A percentile compares a stretch with the other conserved stretches of the same genome.
These are phyloP conservation scores for Nasonia longicornis DNA, from an alignment of 1,140 invertebrate genomes.

Conservation along the genomic window DNA sequence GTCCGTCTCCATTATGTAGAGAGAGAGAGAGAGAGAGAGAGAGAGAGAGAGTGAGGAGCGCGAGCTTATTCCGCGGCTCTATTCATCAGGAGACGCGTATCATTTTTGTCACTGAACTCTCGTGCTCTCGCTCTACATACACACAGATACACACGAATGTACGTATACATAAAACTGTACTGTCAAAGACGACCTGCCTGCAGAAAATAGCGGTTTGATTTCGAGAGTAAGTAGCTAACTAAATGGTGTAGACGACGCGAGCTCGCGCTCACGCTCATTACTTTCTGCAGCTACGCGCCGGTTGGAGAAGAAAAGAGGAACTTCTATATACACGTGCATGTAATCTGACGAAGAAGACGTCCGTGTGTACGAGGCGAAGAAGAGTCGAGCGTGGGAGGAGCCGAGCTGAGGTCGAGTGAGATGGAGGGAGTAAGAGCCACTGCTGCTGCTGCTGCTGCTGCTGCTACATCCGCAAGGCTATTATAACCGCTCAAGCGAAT, in stretches of 20 bases:
- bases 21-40: background rate
- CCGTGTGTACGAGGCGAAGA: constrained; percentile 51
- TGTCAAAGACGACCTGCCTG: constrained; percentile 13
- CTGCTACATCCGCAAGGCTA: constrained; percentile 69
- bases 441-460: background rate
- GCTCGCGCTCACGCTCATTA: constrained; percentile 43
- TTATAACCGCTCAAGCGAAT: constrained; percentile 71
- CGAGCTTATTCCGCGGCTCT: constrained; percentile 4
- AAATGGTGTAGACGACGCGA: constrained; percentile 34
- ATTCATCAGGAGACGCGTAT: constrained; percentile 22
- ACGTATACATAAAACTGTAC: background rate
- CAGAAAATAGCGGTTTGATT: constrained; percentile 21
- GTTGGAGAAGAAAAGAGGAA: constrained; percentile 52
- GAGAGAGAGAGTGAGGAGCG: background rate
- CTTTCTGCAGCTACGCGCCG: constrained; percentile 46
- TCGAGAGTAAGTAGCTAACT: constrained; percentile 45
- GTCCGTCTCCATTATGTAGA: background rate
- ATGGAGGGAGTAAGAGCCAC: constrained; percentile 52
- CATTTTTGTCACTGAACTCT: constrained; percentile 37
- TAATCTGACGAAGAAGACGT: constrained; percentile 39
- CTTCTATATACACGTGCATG: background rate
- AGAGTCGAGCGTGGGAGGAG: constrained; percentile 41
- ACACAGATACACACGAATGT: too few relatives aligned
- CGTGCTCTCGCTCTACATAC: background rate
- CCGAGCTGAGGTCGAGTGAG: constrained; percentile 18